phyloP scores from a whole-genome alignment of 1,140 invertebrate genomes.

The Leguminivora glycinivorella region DNA sequence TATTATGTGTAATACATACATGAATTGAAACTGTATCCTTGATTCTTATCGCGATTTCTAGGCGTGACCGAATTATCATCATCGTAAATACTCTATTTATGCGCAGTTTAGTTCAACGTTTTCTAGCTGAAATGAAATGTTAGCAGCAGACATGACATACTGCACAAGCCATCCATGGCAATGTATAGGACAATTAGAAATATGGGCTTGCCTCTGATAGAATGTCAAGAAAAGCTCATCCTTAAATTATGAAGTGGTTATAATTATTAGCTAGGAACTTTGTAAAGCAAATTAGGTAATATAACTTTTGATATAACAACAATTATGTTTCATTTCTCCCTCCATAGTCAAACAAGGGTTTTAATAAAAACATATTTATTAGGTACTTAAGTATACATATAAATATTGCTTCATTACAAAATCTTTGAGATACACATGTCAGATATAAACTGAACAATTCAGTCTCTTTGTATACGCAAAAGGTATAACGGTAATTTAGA shows the following conservation, averaged over 20 bases:
- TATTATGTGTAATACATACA: not conserved
- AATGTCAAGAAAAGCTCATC: not conserved
- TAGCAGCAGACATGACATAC: not conserved
- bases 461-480: constrained; percentile 13
- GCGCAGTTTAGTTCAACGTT: not conserved
- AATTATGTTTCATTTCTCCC: constrained; percentile 5
- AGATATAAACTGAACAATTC: constrained; percentile 8
- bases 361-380: constrained; percentile 29
- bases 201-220: not conserved
- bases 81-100: not conserved
- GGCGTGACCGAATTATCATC: not conserved
- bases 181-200: not conserved
- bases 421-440: constrained; percentile 19
- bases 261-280: constrained; percentile 27
- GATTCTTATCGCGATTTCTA: not conserved
- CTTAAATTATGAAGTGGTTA: constrained; percentile 15
- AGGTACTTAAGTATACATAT: constrained; percentile 21
- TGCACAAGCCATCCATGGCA: not conserved
- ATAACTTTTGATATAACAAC: constrained; percentile 26
- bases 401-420: constrained; percentile 24
- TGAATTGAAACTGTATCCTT: not conserved
- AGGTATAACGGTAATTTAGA: not conserved
- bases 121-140: not conserved
- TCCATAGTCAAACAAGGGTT: not conserved
- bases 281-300: constrained; percentile 27